A percentile compares a stretch with the other conserved stretches of the same genome.
Evolutionary conservation across 2,113 vertebrate species (phyloP).

Genomic region (rabbit (Oryctolagus cuniculus)): mOryCun1.1 NC_091448.1:32859001-32859500

Average conservation of each 20-base stretch:
- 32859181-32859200: not conserved
- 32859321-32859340: not conserved
- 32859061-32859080: not conserved
- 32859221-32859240: rapidly evolving
- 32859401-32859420: not conserved
- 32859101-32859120: not conserved
- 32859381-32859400: not conserved
- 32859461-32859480: not conserved
- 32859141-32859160: not conserved
- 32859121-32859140: not conserved
- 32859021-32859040: not conserved
- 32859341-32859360: not conserved
- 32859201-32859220: not conserved
- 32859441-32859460: not conserved
- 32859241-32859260: not conserved
- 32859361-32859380: not conserved
- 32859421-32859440: rapidly evolving
- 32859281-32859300: rapidly evolving
- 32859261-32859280: rapidly evolving
- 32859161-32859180: not conserved
- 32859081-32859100: not conserved
- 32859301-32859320: not conserved
- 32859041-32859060: not conserved
- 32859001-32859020: not conserved
- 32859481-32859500: not conserved